A percentile compares a stretch with the other conserved stretches of the same genome.
Conservation (phyloP, 2,888 invertebrate genomes). For the Stenotaenia linearis region DNA sequence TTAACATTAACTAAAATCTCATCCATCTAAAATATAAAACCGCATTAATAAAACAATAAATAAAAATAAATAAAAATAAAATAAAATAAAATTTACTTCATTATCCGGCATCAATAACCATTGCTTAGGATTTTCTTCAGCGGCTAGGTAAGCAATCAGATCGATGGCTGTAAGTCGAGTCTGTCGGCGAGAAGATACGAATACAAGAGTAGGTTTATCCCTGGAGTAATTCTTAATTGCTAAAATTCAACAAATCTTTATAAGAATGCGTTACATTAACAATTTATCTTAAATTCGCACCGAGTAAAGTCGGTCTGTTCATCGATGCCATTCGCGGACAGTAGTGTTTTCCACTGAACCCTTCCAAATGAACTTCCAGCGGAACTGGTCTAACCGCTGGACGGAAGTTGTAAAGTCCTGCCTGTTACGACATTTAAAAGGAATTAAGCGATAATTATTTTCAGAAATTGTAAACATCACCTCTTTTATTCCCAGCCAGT, state of each 20-base stretch:
- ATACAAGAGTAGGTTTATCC: slow-evolving; percentile 81
- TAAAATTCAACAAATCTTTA: slow-evolving; percentile 37
- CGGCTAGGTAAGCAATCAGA: slow-evolving; percentile 81
- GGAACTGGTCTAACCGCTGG: slow-evolving; percentile 97
- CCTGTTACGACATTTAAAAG: slow-evolving; percentile 46
- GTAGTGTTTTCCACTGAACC: slow-evolving; percentile 96
- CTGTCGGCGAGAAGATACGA: slow-evolving; percentile 93
- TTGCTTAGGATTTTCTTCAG: slow-evolving; percentile 87
- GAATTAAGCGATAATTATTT: slow-evolving; percentile 6
- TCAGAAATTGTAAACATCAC: slow-evolving; percentile 38
- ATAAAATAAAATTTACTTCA: slow-evolving; percentile 50
- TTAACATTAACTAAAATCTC: slow-evolving; percentile 50
- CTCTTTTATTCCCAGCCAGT: slow-evolving; percentile 80
- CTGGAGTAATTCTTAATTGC: slow-evolving; percentile 89
- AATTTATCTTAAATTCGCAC: slow-evolving; percentile 40
- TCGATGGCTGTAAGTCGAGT: slow-evolving; percentile 94
- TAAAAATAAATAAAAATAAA: background rate
- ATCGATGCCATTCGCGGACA: slow-evolving; percentile 99
- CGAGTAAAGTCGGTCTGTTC: slow-evolving; percentile 97
- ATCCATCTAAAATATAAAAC: slow-evolving; percentile 44
- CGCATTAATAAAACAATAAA: slow-evolving; percentile 58
- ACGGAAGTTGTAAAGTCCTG: slow-evolving; percentile 94
- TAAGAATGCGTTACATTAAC: background rate
- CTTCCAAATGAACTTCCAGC: slow-evolving; percentile 85
- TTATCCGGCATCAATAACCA: slow-evolving; percentile 83